phyloP scores from a whole-genome alignment of 2,113 vertebrate genomes.

The Melanotaenia duboulayi region DNA sequence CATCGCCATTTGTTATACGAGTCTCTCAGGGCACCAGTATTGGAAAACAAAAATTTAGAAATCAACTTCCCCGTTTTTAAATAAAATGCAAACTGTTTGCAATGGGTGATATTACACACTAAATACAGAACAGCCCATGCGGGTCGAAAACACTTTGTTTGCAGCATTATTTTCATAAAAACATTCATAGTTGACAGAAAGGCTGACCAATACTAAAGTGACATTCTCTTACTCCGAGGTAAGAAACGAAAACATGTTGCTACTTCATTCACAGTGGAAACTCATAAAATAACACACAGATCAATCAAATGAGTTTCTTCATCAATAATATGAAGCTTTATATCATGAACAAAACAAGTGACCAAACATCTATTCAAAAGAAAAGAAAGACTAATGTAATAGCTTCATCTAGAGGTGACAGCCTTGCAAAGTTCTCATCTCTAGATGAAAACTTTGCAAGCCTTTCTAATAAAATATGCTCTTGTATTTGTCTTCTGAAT shows the following conservation, averaged over 20 bases:
- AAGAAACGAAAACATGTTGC: slow-evolving; percentile 63
- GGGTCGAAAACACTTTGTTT: slow-evolving; percentile 64
- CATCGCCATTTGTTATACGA: slow-evolving; percentile 19
- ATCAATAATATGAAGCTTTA: slow-evolving; percentile 29
- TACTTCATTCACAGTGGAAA: slow-evolving; percentile 76
- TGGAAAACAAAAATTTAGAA: slow-evolving; percentile 39
- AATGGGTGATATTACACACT: slow-evolving; percentile 41
- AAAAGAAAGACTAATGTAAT: slow-evolving; percentile 38
- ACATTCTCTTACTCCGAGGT: slow-evolving; percentile 69
- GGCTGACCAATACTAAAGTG: slow-evolving; percentile 77
- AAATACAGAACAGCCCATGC: slow-evolving; percentile 46
- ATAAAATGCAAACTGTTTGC: slow-evolving; percentile 37
- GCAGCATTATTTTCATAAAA: slow-evolving; percentile 67
- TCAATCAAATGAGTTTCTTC: slow-evolving; percentile 50
- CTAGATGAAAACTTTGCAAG: slow-evolving; percentile 8
- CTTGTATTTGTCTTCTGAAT: slow-evolving; percentile 24
- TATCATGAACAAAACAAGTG: slow-evolving; percentile 21
- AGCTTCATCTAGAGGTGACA: slow-evolving; percentile 20
- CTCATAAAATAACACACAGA: slow-evolving; percentile 53
- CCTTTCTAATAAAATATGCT: slow-evolving; percentile 4
- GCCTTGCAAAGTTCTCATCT: slow-evolving; percentile 6
- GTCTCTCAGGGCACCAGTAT: slow-evolving; percentile 8
- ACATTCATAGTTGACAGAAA: slow-evolving; percentile 78
- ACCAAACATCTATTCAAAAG: slow-evolving; percentile 34
- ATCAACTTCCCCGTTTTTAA: slow-evolving; percentile 25